Conservation (phyloP, 1,140 invertebrate genomes). For the Bombus sibiricus region DNA sequence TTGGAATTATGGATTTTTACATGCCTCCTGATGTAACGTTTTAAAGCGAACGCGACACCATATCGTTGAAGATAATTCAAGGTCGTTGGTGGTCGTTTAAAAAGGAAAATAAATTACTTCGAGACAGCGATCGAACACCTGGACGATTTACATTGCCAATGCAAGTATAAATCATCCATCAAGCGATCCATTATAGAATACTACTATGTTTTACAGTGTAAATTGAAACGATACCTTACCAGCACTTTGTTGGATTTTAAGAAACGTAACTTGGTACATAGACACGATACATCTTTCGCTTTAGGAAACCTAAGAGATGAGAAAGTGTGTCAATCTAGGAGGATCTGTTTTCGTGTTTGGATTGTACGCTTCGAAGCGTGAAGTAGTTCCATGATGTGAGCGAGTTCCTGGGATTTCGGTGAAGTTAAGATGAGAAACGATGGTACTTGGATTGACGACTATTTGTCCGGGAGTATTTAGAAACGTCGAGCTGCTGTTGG, state of each 20-base stretch:
- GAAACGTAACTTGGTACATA: not conserved
- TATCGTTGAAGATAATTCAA: too few relatives aligned
- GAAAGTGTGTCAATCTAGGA: slow-evolving; percentile 11
- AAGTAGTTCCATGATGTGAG: not conserved
- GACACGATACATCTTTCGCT: not conserved
- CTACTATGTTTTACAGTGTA: too few relatives aligned
- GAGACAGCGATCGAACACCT: too few relatives aligned
- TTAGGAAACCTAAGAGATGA: not conserved
- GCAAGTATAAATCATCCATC: too few relatives aligned
- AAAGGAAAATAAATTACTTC: too few relatives aligned
- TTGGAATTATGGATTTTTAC: too few relatives aligned
- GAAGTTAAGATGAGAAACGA: not conserved
- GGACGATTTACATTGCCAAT: too few relatives aligned
- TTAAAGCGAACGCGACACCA: too few relatives aligned
- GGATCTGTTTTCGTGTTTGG: slow-evolving; percentile 13
- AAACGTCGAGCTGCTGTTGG: not conserved
- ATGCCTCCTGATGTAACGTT: too few relatives aligned
- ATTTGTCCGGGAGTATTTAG: not conserved
- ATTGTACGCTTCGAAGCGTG: slow-evolving; percentile 4
- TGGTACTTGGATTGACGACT: slow-evolving; percentile 2
- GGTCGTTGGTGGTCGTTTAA: too few relatives aligned
- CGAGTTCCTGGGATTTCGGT: not conserved
- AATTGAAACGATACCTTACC: too few relatives aligned
- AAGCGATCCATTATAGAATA: too few relatives aligned
- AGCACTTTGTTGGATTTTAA: not conserved